Evolutionary conservation across 2,888 invertebrate genomes (phyloP), one percentile per base, ranked within the genome.

Genomic region (Torymus texanus): DNA sequence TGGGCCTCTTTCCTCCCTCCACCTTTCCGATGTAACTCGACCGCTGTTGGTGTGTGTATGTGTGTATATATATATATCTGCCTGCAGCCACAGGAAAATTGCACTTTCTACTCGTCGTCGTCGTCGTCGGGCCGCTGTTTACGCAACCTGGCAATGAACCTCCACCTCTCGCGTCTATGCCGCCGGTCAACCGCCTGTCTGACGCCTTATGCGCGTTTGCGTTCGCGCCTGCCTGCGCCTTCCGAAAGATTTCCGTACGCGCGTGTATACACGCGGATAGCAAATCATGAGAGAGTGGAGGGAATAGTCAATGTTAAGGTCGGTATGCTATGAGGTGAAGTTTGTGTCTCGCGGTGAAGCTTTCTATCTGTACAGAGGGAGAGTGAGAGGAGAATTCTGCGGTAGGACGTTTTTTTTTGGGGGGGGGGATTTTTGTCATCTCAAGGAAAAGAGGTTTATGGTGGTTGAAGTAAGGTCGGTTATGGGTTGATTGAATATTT

Each of bases 111-210:
- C 83, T 84, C 81, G 78, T 83, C 80, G 75, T 74, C 78, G 75
- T 21, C 21, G 21, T 21, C 21, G 84, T 84, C 78, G n/a, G n/a
- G 79, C 80, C 72, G 81, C 74, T 18, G 63, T 87, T 89, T 88
- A 86, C 85, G 86, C 88, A 89, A 89, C 78, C 87, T 88, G 89
- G 84, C 88, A 89, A 89, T 89, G 89, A 89, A 89, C 88, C 85
- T 86, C 85, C 83, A 82, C 67, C 79, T 76, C 56, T 55, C 56
- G 62, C 1, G 14, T 4, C 29, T 16, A 21, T 18, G 16, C 61
- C 56, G 29, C 50, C 66, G 65, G 66, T 61, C 66, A 62, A 75
- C 8, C 29, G 55, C 67, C 41, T 41, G 41, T 41, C 41, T 41
- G 41, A 41, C 41, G 41, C 41, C 41, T 41, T 8, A 8, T 8